Conservation (phyloP, 2,113 vertebrate genomes). For the Stigmatopora argus region DNA sequence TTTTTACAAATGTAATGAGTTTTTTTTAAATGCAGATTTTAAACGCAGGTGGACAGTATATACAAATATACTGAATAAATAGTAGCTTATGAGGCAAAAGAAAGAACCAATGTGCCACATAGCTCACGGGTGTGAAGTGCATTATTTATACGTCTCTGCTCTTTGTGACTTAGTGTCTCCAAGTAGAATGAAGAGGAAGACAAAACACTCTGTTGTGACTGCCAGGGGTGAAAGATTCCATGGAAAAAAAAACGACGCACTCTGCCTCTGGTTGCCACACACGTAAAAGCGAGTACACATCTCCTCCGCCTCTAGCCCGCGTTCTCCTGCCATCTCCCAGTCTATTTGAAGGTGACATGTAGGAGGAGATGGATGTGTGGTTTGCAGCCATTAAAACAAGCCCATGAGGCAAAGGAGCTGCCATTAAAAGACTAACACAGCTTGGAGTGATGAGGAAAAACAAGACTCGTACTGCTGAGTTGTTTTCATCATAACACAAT, state of each 20-base stretch:
- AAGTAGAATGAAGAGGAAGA: conserved; percentile 66
- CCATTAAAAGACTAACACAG: conserved; percentile 58
- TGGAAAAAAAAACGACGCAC: conserved; percentile 53
- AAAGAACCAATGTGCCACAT: conserved; percentile 9
- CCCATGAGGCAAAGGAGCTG: conserved; percentile 56
- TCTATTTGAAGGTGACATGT: conserved; percentile 63
- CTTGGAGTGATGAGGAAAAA: conserved; percentile 43
- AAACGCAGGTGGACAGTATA: too few relatives aligned
- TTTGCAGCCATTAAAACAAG: conserved; percentile 66
- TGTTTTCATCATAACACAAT: conserved; percentile 56
- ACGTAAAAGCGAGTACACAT: background rate
- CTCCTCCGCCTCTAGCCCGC: background rate
- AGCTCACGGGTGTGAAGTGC: conserved; percentile 42
- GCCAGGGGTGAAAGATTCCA: conserved; percentile 58
- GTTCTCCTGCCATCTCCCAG: conserved; percentile 33
- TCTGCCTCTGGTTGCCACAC: conserved; percentile 33
- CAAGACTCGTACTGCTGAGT: conserved; percentile 44
- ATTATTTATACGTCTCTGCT: conserved; percentile 62
- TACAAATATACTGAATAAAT: too few relatives aligned
- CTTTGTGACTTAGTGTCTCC: conserved; percentile 48
- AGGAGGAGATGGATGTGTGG: conserved; percentile 63
- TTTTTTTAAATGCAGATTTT: too few relatives aligned
- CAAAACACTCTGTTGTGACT: conserved; percentile 64
- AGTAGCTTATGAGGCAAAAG: too few relatives aligned
- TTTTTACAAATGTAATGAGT: too few relatives aligned